Base-by-base conservation (phyloP, 2,113 vertebrate genomes). In the Barnardius zonarius region DNA sequence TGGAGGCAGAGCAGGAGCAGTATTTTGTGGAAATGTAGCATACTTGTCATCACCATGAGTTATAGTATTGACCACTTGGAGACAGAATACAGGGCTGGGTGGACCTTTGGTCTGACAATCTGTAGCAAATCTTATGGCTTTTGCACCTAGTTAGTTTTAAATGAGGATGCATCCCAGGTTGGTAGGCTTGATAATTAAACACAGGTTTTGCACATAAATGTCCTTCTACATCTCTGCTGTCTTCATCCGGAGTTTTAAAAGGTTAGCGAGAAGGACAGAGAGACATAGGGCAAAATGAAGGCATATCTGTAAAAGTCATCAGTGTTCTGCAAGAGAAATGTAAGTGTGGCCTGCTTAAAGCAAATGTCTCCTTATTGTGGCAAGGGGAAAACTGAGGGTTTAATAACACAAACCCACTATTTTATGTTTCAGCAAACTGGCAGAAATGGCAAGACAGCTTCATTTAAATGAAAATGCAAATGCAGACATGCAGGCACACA, bases 391-490 rank as follows among this genome's bases (percentile, higher is more conserved):
- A 30, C 2, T 10, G 19, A 33, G 83, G 25, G 18, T 43, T 86
- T 51, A 75, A 27, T 59, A 39, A 59, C 83, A 64, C 30, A 44
- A 67, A 92, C 46, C 22, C 22, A 5, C 11, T 2, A 25, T 74
- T 80, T 92, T 11, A 14, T 39, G 69, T 86, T 86, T 46, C 43
- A 43, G 11, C 48, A 41, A 61, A 74, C 13, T 10, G n/a, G 59
- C 54, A 70, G 80, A 67, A 81, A 72, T 33, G 67, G 51, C 54
- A 57, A 48, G 35, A 51, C 44, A 80, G 24, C 67, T 72, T 52
- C 30, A 39, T 41, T 41, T 63, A 52, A 83, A 83, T 89, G 75
- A 94, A 90, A 85, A 90, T 68, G 75, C 57, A 88, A 90, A 91
- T 70, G 18, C 55, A 79, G 51, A 49, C 76, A 63, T 59, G 9